Conservation (phyloP, 2,113 vertebrate genomes). For the Oreochromis aureus region DNA sequence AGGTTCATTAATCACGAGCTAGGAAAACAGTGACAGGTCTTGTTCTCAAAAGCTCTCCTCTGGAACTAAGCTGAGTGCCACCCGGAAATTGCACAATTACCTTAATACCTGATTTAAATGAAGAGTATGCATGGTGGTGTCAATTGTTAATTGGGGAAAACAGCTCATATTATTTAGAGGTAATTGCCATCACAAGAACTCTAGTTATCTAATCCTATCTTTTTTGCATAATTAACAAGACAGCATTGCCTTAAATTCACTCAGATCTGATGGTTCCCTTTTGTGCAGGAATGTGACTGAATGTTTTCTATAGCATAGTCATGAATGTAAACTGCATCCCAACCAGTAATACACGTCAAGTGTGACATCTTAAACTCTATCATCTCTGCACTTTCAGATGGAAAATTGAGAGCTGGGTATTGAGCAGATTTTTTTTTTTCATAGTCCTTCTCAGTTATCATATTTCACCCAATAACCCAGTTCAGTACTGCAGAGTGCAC, state of each 20-base stretch:
- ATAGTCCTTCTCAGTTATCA: conserved; percentile 13
- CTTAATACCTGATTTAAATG: conserved; percentile 54
- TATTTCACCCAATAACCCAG: conserved; percentile 46
- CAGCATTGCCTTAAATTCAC: background rate
- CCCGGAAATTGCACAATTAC: conserved; percentile 66
- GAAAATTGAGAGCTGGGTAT: conserved; percentile 1
- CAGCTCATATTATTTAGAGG: conserved; percentile 20
- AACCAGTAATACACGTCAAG: background rate
- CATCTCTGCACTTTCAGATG: background rate
- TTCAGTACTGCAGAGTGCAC: conserved; percentile 11
- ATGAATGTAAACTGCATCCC: background rate
- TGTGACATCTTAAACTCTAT: conserved; percentile 19
- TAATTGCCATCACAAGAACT: conserved; percentile 24
- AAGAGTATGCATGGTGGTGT: conserved; percentile 34
- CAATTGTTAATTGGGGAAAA: conserved; percentile 47
- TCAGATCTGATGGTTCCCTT: background rate
- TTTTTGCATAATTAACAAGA: background rate
- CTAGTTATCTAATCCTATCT: conserved; percentile 18
- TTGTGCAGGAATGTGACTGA: background rate
- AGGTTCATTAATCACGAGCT: conserved; percentile 73
- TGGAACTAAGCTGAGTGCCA: conserved; percentile 51
- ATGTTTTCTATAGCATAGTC: background rate
- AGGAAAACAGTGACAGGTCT: conserved; percentile 50
- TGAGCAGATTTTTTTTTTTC: background rate
- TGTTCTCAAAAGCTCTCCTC: conserved; percentile 49